Evolutionary conservation across 1,140 invertebrate species (phyloP), one percentile per base, ranked within the genome.

Genomic region (Drosophila virilis): DNA sequence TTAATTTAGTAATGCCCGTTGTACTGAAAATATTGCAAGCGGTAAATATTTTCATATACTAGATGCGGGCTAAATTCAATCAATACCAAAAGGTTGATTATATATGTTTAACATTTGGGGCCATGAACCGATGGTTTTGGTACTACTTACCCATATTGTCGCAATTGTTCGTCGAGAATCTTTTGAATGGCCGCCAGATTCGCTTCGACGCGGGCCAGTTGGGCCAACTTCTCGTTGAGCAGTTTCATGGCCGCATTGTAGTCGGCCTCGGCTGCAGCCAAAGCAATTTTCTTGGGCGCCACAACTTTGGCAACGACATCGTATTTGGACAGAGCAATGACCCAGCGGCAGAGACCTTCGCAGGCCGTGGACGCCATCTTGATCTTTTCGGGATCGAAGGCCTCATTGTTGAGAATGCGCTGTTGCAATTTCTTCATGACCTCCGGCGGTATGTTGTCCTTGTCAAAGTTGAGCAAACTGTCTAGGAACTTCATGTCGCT

Each of bases 401-500:
- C 95, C 74, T 97, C 96, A 77, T 98, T 97, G 6, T 93, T 94
- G 68, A 98, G 93, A 52, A 97, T 96, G 60, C 95, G 96, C n/a
- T 96, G 95, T 13, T 96, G 95, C 60, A 99, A 95, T 80, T 95
- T 97, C 69, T 96, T 95, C 93, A 99, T 98, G 1, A 97, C 94
- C 1, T 94, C 92, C 0, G 95, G 94, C 8, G 96, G 94, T 89
- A 99, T 97, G 90, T 98, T 96, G 89, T 98, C 98, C 94, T 98
- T 99, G 88, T 99, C 97, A 81, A 96, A 99, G 73, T 96, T 95
- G 15, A 97, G 94, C 12, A 99, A 92, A 22, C 95, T 94, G 64
- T 97, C 96, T 28, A 99, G 91, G 91, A 99, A 99, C 83, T 96
- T 97, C 77, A 97, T 96, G 80, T 99, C 98, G 60, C 97, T 97